These are phyloP conservation scores for Spinus pinus DNA, from an alignment of 2,797 vertebrate genomes.

Conservation along the genomic window DNA sequence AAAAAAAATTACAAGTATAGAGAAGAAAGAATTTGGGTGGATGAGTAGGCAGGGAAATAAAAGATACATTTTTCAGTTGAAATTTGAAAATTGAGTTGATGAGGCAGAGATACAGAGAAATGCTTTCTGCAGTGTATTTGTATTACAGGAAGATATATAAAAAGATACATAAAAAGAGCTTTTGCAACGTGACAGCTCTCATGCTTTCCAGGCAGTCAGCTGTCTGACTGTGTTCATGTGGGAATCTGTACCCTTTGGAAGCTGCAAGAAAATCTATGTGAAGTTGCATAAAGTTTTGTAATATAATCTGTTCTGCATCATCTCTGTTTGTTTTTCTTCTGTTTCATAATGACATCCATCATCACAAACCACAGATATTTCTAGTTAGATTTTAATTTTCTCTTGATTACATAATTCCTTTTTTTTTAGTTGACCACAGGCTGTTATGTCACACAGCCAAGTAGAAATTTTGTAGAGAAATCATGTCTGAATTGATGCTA, in stretches of 20 bases:
- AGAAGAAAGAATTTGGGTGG: not conserved
- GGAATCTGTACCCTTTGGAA: not conserved
- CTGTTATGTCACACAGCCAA: not conserved
- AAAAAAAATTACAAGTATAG: not conserved
- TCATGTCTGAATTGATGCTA: not conserved
- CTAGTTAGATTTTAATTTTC: not conserved
- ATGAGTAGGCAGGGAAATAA: not conserved
- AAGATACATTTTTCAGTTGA: not conserved
- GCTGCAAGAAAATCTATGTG: not conserved
- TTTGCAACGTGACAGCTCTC: not conserved
- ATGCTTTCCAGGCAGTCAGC: not conserved
- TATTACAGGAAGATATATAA: not conserved
- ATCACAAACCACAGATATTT: not conserved
- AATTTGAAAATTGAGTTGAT: slow-evolving; percentile 8
- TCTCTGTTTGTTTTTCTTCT: not conserved
- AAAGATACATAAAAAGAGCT: not conserved
- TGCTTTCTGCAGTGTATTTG: not conserved
- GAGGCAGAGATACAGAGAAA: not conserved
- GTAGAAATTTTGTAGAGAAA: not conserved
- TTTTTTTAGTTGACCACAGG: not conserved
- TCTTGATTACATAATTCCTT: not conserved
- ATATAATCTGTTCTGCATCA: not conserved
- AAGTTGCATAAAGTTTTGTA: not conserved
- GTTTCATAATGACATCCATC: not conserved
- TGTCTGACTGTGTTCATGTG: not conserved